These are phyloP conservation scores for Larimichthys polyactis DNA, from an alignment of 2,113 vertebrate genomes.

Conservation along the genomic window DNA sequence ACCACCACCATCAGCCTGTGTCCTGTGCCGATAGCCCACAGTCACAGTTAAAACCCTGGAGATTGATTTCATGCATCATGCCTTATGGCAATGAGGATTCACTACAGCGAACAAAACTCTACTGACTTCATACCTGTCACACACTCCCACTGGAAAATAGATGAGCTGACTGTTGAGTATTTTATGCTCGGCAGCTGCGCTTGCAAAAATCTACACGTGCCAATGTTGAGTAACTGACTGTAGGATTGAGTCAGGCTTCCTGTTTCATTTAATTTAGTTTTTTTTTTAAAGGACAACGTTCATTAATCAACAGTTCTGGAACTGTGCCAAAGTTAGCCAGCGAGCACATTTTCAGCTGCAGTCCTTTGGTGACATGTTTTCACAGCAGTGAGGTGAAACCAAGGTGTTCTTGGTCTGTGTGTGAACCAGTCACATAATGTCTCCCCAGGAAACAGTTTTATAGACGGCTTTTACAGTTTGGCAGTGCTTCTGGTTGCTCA, in stretches of 20 bases:
- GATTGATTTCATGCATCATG: slow-evolving; percentile 9
- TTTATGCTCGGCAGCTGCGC: background rate
- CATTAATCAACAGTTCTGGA: background rate
- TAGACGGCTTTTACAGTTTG: slow-evolving; percentile 6
- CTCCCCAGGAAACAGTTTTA: slow-evolving; percentile 29
- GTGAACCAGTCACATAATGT: slow-evolving; percentile 12
- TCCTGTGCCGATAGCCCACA: background rate
- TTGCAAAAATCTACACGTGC: slow-evolving; percentile 16
- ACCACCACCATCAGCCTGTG: background rate
- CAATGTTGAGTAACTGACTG: slow-evolving; percentile 2
- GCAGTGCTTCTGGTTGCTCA: slow-evolving; percentile 20
- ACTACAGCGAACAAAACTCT: background rate
- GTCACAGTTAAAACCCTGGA: background rate
- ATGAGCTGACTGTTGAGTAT: background rate
- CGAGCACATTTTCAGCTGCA: background rate
- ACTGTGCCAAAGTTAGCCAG: background rate
- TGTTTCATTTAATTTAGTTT: background rate
- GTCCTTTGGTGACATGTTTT: background rate
- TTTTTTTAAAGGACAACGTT: background rate
- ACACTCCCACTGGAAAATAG: background rate
- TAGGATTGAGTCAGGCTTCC: background rate
- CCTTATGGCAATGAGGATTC: background rate
- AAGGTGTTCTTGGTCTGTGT: slow-evolving; percentile 8
- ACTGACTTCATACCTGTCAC: slow-evolving; percentile 4
- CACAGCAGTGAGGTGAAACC: background rate